A percentile compares a stretch with the other conserved stretches of the same genome.
Conservation (phyloP, 53 echinoderm and acorn worm genomes). For the Echinarachnius parma region DNA sequence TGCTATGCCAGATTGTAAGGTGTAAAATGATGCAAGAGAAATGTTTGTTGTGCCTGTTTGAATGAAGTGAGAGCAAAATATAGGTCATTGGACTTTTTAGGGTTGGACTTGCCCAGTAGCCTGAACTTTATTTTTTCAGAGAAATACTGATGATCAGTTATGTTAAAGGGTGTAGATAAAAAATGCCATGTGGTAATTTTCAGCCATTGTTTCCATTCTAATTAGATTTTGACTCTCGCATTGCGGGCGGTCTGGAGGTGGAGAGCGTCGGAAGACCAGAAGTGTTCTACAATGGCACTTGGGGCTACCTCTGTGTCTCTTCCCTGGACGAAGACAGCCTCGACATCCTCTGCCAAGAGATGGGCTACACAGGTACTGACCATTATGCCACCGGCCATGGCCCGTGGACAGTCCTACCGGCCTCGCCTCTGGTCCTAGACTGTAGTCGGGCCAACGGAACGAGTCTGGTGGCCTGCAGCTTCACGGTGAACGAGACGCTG, state of each 20-base stretch:
- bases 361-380: neutral
- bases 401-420: neutral
- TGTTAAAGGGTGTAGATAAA: no score
- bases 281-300: slow-evolving; percentile 6
- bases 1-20: no score
- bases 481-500: neutral
- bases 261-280: neutral
- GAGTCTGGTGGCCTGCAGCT: neutral
- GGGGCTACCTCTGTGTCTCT: slow-evolving; percentile 1
- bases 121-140: no score
- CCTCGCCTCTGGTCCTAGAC: neutral
- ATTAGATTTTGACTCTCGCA: neutral
- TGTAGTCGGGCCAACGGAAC: neutral
- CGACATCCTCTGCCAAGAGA: neutral
- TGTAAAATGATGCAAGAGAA: no score
- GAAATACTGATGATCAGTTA: no score
- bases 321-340: neutral
- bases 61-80: no score
- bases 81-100: no score
- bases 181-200: no score
- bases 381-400: neutral
- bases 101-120: no score
- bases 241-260: neutral
- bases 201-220: neutral
- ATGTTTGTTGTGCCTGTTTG: no score